A percentile compares a stretch with the other conserved stretches of the same genome.
Evolutionary conservation across 2,797 vertebrate species (phyloP).

Genomic region (Leucoraja ocellata): DNA sequence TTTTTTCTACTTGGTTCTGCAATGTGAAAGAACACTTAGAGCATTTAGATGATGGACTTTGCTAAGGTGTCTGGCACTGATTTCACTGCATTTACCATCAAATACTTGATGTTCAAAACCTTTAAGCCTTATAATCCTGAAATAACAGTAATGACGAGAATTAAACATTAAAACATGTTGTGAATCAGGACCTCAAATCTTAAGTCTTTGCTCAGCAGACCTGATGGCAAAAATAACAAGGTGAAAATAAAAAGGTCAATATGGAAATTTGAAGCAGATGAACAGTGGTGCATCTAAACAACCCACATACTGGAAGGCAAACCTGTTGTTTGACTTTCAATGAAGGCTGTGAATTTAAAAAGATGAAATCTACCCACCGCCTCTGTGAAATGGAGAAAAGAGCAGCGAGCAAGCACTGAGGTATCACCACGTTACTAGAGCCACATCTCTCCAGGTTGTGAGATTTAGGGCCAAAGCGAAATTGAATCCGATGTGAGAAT

Average conservation of each 20-base stretch:
- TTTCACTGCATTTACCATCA: neutral
- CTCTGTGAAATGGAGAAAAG: neutral
- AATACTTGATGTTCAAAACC: neutral
- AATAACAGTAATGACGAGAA: neutral
- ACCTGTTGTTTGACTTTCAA: neutral
- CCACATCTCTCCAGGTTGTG: neutral
- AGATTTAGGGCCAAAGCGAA: neutral
- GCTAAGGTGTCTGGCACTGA: neutral
- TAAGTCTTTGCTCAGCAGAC: neutral
- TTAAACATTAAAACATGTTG: constrained; percentile 1
- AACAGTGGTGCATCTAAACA: neutral
- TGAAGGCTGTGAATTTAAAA: neutral
- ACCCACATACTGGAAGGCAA: neutral
- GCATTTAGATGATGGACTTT: neutral
- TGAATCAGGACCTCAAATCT: neutral
- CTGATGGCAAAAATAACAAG: neutral
- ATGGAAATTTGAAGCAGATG: neutral
- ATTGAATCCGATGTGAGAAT: neutral
- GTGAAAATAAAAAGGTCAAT: neutral
- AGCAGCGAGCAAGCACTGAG: too few species aligned
- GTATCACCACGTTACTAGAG: neutral
- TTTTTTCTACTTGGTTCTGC: neutral
- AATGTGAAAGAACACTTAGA: neutral
- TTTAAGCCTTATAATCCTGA: constrained; percentile 2
- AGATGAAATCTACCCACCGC: neutral